Evolutionary conservation across 92 coral and sea anemone genomes (phyloP), one percentile per base, ranked within the genome.

Genomic region (Palythoa grandiflora): DNA sequence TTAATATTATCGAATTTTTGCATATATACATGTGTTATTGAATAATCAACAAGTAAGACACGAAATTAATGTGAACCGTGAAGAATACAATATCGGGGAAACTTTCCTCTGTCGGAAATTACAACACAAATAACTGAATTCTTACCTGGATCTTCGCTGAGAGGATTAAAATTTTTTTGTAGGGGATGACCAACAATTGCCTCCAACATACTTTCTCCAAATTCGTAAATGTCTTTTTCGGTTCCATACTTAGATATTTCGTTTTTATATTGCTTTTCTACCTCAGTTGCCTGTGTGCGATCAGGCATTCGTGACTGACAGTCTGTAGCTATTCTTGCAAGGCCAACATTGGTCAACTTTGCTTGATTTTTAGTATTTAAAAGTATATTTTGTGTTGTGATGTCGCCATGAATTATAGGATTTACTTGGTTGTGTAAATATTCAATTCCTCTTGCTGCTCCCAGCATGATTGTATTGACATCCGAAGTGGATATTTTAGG

Each of bases 341-440:
- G 89, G 38, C 94, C 92, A 44, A 91, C 86, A 54, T 91, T 89
- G 10, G 89, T 83, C 17, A 91, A 78, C 63, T 91, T 91, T 12
- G 89, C 94, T 35, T 57, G 80, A 61, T 79, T 83, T 20, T 83
- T 79, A n/a, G 83, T 78, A 44, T 86, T 89, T 17, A 91, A 77
- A 8, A 91, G 87, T 38, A 91, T 91, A 40, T 88, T 91, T 35
- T 85, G 88, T 5, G 92, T 91, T 52, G 89, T 70, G 66, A 91
- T 20, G 3, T 91, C 88, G 37, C 91, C 60, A 74, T 91, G 94
- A 79, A 88, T 57, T 14, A 88, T 68, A 2, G 92, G 92, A 6
- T 38, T 68, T 6, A 50, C 78, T 63, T 73, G 89, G 60, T 66
- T 84, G 53, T 91, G 94, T 28, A 91, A 79, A 53, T 71, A 91